Conservation (phyloP, 2,113 vertebrate species). For the Callorhinus ursinus region DNA sequence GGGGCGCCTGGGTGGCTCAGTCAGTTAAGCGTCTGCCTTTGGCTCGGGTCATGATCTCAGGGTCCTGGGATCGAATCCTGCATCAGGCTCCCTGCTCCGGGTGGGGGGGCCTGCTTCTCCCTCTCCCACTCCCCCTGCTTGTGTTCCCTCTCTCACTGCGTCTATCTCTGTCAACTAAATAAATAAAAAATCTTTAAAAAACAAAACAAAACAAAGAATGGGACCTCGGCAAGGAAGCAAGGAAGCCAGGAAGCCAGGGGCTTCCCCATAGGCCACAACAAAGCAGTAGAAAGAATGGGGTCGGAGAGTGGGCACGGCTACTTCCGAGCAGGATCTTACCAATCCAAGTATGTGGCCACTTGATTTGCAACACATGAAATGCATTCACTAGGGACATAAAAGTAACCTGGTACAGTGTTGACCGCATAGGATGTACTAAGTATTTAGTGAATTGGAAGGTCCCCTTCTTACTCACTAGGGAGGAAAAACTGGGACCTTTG, state of each 20-base stretch:
- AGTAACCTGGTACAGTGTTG: not conserved
- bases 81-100: too few species aligned
- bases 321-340: not conserved
- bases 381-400: not conserved
- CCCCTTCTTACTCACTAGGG: not conserved
- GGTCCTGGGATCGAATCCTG: too few species aligned
- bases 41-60: too few species aligned
- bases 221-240: not conserved
- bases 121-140: too few species aligned
- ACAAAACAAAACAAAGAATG: not conserved
- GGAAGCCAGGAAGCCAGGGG: not conserved
- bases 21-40: too few species aligned
- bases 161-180: not conserved
- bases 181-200: not conserved
- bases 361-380: not conserved
- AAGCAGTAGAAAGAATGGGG: not conserved
- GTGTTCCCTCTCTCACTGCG: too few species aligned
- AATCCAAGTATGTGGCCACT: not conserved
- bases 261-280: not conserved
- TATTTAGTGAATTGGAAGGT: constrained; percentile 3
- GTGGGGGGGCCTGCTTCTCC: too few species aligned
- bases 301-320: not conserved
- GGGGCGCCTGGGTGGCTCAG: too few species aligned
- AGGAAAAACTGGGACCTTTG: not conserved
- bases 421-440: not conserved